Conservation (phyloP, 2,888 invertebrate genomes). For the Zhengitettix transpicula region DNA sequence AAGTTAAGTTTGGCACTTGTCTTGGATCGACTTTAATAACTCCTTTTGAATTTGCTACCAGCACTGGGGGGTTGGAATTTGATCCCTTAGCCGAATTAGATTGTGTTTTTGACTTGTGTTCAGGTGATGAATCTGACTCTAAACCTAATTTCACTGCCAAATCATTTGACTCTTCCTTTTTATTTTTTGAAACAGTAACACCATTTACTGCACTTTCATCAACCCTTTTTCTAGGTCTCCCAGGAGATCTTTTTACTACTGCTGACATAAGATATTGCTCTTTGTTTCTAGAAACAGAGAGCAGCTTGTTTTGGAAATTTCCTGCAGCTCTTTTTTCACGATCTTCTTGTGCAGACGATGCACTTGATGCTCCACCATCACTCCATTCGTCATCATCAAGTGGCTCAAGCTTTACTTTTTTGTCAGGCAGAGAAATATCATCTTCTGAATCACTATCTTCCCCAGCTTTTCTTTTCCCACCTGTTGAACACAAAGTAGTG, state of each 20-base stretch:
- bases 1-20: slow-evolving; percentile 43
- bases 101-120: slow-evolving; percentile 1
- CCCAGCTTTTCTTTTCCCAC: slow-evolving; percentile 30
- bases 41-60: slow-evolving; percentile 42
- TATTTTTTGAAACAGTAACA: slow-evolving; percentile 11
- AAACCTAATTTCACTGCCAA: slow-evolving; percentile 8
- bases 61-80: slow-evolving; percentile 16
- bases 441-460: slow-evolving; percentile 33
- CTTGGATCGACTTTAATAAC: slow-evolving; percentile 59
- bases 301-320: background rate
- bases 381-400: slow-evolving; percentile 31
- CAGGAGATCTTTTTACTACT: slow-evolving; percentile 5
- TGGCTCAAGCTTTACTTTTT: slow-evolving; percentile 35
- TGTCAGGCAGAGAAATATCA: slow-evolving; percentile 31
- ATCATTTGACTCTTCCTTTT: slow-evolving; percentile 2
- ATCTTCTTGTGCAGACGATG: slow-evolving; percentile 2
- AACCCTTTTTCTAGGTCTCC: slow-evolving; percentile 18
- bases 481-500: slow-evolving; percentile 11
- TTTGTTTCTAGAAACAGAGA: background rate
- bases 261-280: background rate
- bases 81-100: background rate
- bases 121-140: slow-evolving; percentile 9
- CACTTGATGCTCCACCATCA: slow-evolving; percentile 6
- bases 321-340: background rate
- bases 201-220: slow-evolving; percentile 19